A percentile compares a stretch with the other conserved stretches of the same genome.
phyloP scores from a whole-genome alignment of 2,113 vertebrate genomes.

The Morone saxatilis region DNA sequence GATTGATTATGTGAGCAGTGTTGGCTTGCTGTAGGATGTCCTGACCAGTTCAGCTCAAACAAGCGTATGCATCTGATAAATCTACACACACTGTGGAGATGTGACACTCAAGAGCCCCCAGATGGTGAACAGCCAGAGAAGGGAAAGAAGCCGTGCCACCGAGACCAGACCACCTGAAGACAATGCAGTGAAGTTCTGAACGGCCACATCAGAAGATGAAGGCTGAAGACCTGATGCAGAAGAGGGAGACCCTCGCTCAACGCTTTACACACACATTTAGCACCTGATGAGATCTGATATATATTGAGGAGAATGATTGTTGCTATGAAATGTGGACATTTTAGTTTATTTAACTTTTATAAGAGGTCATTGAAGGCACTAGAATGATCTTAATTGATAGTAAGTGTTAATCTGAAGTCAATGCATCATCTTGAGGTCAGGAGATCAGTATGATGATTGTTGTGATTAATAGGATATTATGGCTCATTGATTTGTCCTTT shows the following conservation, averaged over 20 bases:
- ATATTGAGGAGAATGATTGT: conserved; percentile 14
- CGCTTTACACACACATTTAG: conserved; percentile 44
- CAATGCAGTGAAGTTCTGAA: conserved; percentile 34
- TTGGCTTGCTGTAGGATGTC: conserved; percentile 73
- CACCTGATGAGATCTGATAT: conserved; percentile 44
- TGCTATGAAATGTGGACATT: conserved; percentile 47
- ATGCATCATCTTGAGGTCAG: conserved; percentile 1
- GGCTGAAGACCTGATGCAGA: conserved; percentile 44
- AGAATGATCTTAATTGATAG: background rate
- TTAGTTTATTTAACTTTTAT: conserved; percentile 8
- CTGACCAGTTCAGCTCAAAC: conserved; percentile 42
- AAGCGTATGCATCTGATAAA: conserved; percentile 37
- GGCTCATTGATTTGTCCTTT: background rate
- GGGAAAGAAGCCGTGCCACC: background rate
- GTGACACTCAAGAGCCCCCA: conserved; percentile 10
- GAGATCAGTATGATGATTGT: conserved; percentile 1
- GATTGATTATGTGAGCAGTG: conserved; percentile 80
- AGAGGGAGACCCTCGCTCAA: background rate
- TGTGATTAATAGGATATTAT: background rate
- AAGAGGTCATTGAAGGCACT: conserved; percentile 4
- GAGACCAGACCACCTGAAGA: conserved; percentile 50
- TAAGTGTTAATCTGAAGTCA: background rate
- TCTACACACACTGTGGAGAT: conserved; percentile 29
- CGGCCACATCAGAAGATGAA: conserved; percentile 35
- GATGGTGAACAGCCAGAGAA: conserved; percentile 18